Percentiles rank a stretch among this genome's conserved stretches.
Evolutionary conservation across 2,113 vertebrate genomes (phyloP).

Genomic region (Nyctibius bracteatus): DNA sequence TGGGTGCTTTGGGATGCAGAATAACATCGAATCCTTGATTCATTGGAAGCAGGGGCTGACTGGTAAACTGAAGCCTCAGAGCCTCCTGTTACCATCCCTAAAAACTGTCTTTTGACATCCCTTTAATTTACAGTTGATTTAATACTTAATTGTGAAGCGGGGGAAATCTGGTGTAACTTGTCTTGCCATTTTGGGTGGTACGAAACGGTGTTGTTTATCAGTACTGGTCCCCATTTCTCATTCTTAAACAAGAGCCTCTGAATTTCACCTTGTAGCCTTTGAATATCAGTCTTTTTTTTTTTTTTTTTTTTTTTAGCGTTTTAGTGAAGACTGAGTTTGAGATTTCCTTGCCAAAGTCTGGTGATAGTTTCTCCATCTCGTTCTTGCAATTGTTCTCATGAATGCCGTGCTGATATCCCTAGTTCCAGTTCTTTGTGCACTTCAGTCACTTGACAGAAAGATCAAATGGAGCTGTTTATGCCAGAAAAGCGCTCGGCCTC

Average conservation of each 20-base stretch:
- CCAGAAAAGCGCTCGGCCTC: background rate
- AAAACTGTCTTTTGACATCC: background rate
- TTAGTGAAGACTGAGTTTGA: background rate
- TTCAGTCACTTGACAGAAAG: background rate
- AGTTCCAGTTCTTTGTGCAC: background rate
- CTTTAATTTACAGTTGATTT: background rate
- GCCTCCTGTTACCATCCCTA: background rate
- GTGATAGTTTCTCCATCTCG: background rate
- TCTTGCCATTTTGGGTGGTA: background rate
- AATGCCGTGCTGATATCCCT: background rate
- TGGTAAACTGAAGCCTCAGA: background rate
- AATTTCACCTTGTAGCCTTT: background rate
- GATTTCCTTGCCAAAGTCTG: background rate
- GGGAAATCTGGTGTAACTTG: background rate
- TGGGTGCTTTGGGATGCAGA: background rate
- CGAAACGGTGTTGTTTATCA: background rate
- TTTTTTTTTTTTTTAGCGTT: background rate
- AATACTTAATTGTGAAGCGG: background rate
- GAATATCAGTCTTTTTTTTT: background rate
- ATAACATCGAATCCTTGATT: background rate
- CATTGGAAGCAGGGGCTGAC: background rate
- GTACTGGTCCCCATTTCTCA: background rate
- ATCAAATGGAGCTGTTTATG: background rate
- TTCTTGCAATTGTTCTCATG: background rate
- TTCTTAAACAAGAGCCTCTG: background rate